Base-by-base conservation (phyloP, 1,140 invertebrate genomes). In the Rhyzopertha dominica region DNA sequence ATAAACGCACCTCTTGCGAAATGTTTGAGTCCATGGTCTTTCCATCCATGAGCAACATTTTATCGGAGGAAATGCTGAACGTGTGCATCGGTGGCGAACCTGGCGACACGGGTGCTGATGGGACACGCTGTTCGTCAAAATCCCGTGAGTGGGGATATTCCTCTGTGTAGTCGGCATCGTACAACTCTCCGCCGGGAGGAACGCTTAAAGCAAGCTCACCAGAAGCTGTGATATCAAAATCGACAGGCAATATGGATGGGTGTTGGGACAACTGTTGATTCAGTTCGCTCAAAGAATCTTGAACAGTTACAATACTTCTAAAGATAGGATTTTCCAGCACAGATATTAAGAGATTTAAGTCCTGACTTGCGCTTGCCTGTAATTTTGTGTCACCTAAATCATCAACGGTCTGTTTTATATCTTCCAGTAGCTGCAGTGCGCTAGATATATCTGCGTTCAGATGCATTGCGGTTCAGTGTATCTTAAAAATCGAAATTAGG, bases 311-410 rank as follows among this genome's bases (percentile, higher is more conserved):
- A 58, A 96, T 89, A 59, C 87, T 89, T 42, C 85, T 79, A 59
- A 98, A 87, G 24, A 96, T 84, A 5, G 94, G 94, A 75, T 91
- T 93, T 56, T 94, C 87, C 44, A 98, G 66, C 28, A 96, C 77
- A 42, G 82, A 84, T 53, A 96, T 84, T 1, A 97, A 74, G 24
- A 88, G 82, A 58, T 86, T 85, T 12, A 97, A 70, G 63, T 96
- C 92, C 60, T 90, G 82, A 62, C 78, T 83, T 23, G 87, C 87
- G 56, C 87, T 65, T 61, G 78, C 72, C 67, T 82, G 79, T 47
- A 82, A 63, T 67, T 85, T 84, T 1, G 76, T 72, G 70, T 87
- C 84, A 56, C 85, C 82, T 30, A 78, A 74, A 57, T 81, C 78
- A 62, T 84, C 79, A 25, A 89, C 79, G 52, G 79, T 77, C 53